Base-by-base conservation (phyloP, 2,888 invertebrate species). In the Caenorhabditis sp. region DNA sequence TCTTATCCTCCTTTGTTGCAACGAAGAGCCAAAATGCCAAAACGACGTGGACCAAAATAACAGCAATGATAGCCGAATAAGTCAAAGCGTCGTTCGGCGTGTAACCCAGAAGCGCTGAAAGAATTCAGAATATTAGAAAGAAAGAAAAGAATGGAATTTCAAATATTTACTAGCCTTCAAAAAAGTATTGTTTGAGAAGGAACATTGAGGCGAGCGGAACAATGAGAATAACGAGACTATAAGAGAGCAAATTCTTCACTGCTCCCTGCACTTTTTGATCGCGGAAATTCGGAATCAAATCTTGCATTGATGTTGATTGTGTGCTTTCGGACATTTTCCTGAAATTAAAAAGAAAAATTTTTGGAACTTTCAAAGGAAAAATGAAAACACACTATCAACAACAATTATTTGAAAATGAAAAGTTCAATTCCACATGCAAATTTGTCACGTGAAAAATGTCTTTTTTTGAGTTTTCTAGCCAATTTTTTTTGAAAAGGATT, bases 201-300 rank as follows among this genome's bases (percentile, higher is more conserved):
- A 88, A 88, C 87, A 88, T 86, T 38, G 85, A 83, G 8, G 78
- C 80, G 36, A 88, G 78, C 5, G 88, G 88, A 8, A 87, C 81
- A 20, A 82, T 59, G 43, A 88, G 78, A 66, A 88, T 87, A 23
- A 80, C 69, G 7, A 86, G 72, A 59, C 84, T 85, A 78, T 84
- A 88, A 14, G 78, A 64, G 43, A 87, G 61, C 36, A 88, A 78
- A 49, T 77, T 81, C 70, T 85, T 86, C 65, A 88, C 78, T 10
- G 85, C 83, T n/a, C 77, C 76, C 70, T 84, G 84, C 5, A 84
- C 84, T 20, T 75, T 52, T 61, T 77, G 69, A 63, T 87, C 87
- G 26, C 83, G 81, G 14, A 87, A 77, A 43, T 83, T 79, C 21
- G 85, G 85, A 38, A 87, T 81, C 59, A 87, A 64, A 43, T 84